phyloP scores from a whole-genome alignment of 2,797 vertebrate genomes.

The Ara ararauna region DNA sequence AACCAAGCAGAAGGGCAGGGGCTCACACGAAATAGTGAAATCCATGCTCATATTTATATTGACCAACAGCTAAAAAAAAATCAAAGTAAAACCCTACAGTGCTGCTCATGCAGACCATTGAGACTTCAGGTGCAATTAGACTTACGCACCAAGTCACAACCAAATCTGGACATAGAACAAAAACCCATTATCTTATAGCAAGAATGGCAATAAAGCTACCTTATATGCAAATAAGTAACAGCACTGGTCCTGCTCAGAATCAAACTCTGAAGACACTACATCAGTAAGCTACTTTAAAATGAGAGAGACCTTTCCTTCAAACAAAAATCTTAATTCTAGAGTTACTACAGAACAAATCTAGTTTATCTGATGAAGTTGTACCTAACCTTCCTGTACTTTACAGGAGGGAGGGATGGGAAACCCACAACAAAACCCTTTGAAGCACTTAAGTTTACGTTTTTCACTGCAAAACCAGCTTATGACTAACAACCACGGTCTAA shows the following conservation, averaged over 20 bases:
- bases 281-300: neutral
- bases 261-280: neutral
- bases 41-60: fast-evolving
- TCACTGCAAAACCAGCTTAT: neutral
- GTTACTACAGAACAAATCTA: neutral
- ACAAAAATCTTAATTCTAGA: neutral
- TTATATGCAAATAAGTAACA: neutral
- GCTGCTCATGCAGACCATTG: neutral
- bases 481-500: neutral
- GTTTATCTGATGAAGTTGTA: neutral
- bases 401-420: neutral
- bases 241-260: neutral
- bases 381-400: neutral
- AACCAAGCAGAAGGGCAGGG: neutral
- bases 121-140: neutral
- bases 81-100: neutral
- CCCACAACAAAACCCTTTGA: neutral
- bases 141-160: neutral
- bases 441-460: neutral
- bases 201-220: neutral
- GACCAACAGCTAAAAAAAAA: neutral
- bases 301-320: neutral
- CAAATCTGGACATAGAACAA: neutral
- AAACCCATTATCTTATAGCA: neutral
- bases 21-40: neutral